phyloP scores from a whole-genome alignment of 1,140 invertebrate species.

The Neuroterus valhalla region DNA sequence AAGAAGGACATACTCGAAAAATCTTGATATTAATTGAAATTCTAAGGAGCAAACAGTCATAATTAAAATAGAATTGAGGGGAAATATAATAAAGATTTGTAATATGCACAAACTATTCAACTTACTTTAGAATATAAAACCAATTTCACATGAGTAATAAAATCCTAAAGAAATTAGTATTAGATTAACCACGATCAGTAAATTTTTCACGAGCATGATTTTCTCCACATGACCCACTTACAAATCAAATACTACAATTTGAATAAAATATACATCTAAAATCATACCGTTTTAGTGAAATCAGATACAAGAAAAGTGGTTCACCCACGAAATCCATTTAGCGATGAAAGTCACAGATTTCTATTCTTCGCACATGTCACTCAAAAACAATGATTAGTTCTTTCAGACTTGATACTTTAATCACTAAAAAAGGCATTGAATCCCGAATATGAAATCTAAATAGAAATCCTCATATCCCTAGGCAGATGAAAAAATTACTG shows the following conservation, averaged over 20 bases:
- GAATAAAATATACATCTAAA: background rate
- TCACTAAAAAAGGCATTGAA: background rate
- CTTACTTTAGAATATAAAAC: no score
- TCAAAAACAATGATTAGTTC: background rate
- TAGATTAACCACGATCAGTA: no score
- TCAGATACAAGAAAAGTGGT: constrained; percentile 16
- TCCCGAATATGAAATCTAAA: background rate
- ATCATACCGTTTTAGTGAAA: constrained; percentile 20
- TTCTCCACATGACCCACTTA: background rate
- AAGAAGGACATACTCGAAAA: no score
- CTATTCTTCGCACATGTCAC: constrained; percentile 21
- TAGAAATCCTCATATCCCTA: background rate
- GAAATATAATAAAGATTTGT: no score
- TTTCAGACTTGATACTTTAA: background rate
- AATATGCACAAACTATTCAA: no score
- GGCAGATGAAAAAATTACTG: background rate
- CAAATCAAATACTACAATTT: background rate
- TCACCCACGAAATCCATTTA: constrained; percentile 23
- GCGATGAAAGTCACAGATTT: constrained; percentile 30
- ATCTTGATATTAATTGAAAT: no score
- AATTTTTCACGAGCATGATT: background rate
- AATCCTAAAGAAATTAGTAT: no score
- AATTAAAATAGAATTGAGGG: no score
- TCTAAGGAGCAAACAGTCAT: no score
- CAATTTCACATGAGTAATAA: no score